Base-by-base conservation (phyloP, 1,140 invertebrate species). In the Hycleus cichorii region DNA sequence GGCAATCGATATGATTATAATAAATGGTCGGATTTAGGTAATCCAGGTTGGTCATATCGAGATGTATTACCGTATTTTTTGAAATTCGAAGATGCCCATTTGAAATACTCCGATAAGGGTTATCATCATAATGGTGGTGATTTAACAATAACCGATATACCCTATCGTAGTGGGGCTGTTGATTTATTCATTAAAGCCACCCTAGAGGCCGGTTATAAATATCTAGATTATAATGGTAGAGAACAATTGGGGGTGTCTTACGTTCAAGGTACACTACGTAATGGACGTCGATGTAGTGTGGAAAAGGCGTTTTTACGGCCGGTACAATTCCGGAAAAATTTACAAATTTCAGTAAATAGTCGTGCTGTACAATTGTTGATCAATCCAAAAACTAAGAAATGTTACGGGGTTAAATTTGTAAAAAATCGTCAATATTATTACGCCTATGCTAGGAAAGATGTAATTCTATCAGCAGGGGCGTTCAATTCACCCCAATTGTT, bases 181-280 rank as follows among this genome's bases (percentile, higher is more conserved):
- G 66, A 79, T 24, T 79, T 83, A 0, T 88, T 86, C 66, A 74
- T 92, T 1, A 79, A 89, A 72, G 87, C 88, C 0, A 86, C 83
- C 10, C 73, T 84, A 58, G 84, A 92, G 73, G 83, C 87, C 69
- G 90, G 90, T 40, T 82, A 83, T 66, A 77, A 80, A 25, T 63
- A 78, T 60, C 77, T 81, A 2, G 93, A 95, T 67, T 88, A 94
- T 51, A 95, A 96, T 72, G 93, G 93, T 6, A 88, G 90, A 57
- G 83, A 86, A 53, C 92, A 95, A 72, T 85, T 89, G 8, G 89
- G 91, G 0, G 93, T 93, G 58, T 93, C 93, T 84, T 86, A 91
- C 8, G 88, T 86, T 1, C 95, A 93, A 76, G 94, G 86, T 3
- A 88, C 86, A 0, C 77, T 83, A 0, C 71, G 86, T 47, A 75